Conservation (phyloP, 2,113 vertebrate species). For the Notothenia coriiceps region DNA sequence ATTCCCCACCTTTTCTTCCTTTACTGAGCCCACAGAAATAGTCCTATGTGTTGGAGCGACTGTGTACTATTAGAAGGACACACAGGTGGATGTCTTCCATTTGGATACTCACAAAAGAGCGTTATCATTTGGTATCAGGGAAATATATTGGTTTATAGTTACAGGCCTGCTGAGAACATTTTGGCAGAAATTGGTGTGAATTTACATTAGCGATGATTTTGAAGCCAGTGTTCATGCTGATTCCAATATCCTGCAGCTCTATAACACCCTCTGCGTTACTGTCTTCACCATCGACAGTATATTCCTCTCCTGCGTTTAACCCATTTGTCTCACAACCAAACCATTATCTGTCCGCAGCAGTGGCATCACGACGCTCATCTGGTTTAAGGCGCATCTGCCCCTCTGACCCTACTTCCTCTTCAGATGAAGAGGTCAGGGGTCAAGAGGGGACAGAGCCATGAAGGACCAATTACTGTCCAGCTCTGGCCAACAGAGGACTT, state of each 20-base stretch:
- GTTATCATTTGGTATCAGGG: slow-evolving; percentile 5
- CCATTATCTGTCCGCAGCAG: slow-evolving; percentile 37
- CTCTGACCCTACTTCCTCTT: slow-evolving; percentile 58
- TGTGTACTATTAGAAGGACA: slow-evolving; percentile 26
- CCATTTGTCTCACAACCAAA: slow-evolving; percentile 33
- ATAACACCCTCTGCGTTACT: slow-evolving; percentile 3
- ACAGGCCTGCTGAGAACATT: slow-evolving; percentile 29
- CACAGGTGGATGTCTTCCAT: slow-evolving; percentile 30
- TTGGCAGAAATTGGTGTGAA: slow-evolving; percentile 63
- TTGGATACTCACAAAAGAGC: slow-evolving; percentile 42
- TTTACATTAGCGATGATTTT: slow-evolving; percentile 47
- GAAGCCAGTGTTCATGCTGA: slow-evolving; percentile 26
- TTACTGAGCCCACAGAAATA: slow-evolving; percentile 21
- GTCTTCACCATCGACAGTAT: neutral
- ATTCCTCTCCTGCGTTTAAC: slow-evolving; percentile 31
- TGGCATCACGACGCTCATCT: slow-evolving; percentile 65
- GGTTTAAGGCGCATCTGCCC: slow-evolving; percentile 64
- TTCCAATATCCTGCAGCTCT: slow-evolving; percentile 15
- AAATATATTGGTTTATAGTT: slow-evolving; percentile 34
- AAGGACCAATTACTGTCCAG: slow-evolving; percentile 80
- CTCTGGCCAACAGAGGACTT: slow-evolving; percentile 52
- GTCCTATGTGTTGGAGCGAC: slow-evolving; percentile 11
- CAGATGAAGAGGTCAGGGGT: slow-evolving; percentile 72
- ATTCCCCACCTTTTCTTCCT: slow-evolving; percentile 40
- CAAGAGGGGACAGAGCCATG: slow-evolving; percentile 68